Conservation (phyloP, 2,888 invertebrate species). For the Baccha elongata region DNA sequence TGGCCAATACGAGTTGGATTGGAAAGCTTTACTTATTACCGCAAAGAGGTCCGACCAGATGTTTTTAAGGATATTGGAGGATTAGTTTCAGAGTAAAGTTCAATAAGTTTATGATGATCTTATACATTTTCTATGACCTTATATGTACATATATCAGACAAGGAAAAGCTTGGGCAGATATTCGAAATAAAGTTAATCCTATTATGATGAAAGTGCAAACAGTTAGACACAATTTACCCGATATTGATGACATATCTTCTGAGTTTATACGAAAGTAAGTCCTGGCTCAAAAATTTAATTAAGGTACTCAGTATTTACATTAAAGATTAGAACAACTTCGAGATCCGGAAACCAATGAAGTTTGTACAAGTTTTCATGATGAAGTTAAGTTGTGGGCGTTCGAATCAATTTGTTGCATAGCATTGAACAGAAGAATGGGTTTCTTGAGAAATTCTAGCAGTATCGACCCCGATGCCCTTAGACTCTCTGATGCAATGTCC, state of each 20-base stretch:
- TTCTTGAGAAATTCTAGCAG: conserved; percentile 73
- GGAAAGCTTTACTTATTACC: conserved; percentile 82
- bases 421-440: conserved; percentile 80
- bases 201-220: conserved; percentile 79
- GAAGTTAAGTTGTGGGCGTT: conserved; percentile 85
- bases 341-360: conserved; percentile 72
- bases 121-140: neutral
- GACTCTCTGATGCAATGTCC: conserved; percentile 76
- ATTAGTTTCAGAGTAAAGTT: conserved; percentile 78
- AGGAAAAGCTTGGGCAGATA: conserved; percentile 87
- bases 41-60: conserved; percentile 80
- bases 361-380: conserved; percentile 82
- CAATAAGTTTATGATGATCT: neutral
- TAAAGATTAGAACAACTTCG: conserved; percentile 69
- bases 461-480: conserved; percentile 76
- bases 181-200: conserved; percentile 84
- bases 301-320: neutral
- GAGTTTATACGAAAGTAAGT: conserved; percentile 78
- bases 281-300: neutral
- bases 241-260: conserved; percentile 77
- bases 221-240: conserved; percentile 76
- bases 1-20: conserved; percentile 83
- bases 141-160: conserved; percentile 82
- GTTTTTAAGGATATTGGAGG: conserved; percentile 80
- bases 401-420: conserved; percentile 83